Evolutionary conservation across 2,888 invertebrate genomes (phyloP).

Genomic region (Cephus pulcher): DNA sequence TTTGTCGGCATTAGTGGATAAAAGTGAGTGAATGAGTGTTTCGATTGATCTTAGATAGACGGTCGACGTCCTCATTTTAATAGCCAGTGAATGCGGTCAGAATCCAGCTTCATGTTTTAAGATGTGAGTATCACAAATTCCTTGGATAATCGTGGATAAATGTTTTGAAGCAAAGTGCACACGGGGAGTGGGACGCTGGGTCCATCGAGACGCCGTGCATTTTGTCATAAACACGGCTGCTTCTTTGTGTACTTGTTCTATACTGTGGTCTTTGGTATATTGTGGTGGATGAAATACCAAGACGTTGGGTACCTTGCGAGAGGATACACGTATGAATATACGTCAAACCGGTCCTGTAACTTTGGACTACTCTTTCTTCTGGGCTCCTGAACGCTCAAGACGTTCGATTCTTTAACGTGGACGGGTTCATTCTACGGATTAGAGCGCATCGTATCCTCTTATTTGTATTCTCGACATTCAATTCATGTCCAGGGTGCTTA

Average conservation of each 20-base stretch:
- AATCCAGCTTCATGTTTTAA: conserved; percentile 43
- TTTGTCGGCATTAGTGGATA: not conserved
- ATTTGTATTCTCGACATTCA: not conserved
- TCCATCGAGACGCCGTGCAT: conserved; percentile 2
- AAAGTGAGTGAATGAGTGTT: not conserved
- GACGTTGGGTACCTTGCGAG: not conserved
- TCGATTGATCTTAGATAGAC: not conserved
- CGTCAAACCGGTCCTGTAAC: conserved; percentile 7
- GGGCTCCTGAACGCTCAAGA: not conserved
- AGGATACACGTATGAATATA: not conserved
- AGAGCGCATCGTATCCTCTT: not conserved
- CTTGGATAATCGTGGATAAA: not conserved
- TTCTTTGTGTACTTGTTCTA: not conserved
- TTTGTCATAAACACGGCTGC: conserved; percentile 7
- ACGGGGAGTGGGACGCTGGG: not conserved
- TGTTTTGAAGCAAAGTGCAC: not conserved
- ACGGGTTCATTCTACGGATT: not conserved
- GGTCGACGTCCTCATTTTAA: not conserved
- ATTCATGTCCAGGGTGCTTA: not conserved
- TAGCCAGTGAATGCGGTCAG: conserved; percentile 45
- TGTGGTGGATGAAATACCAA: not conserved
- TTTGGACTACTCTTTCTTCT: not conserved
- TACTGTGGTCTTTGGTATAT: not conserved
- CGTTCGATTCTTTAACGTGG: not conserved
- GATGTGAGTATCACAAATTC: conserved; percentile 43